Evolutionary conservation across 2,888 invertebrate genomes (phyloP).

Genomic region (Clitarchus hookeri): DNA sequence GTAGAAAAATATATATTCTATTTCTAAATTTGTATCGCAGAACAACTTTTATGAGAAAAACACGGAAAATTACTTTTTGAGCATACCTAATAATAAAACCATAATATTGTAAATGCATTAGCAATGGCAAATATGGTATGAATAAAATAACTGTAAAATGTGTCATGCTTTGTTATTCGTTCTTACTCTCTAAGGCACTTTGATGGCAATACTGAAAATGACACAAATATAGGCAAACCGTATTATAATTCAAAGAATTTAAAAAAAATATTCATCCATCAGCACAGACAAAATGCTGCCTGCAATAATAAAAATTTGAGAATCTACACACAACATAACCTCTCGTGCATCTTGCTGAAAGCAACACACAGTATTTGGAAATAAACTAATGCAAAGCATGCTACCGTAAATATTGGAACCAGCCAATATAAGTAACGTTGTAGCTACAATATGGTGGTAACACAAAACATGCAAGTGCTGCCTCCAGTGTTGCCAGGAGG

Average conservation of each 20-base stretch:
- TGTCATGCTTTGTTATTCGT: neutral
- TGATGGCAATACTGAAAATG: neutral
- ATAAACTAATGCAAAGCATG: neutral
- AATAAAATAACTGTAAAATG: neutral
- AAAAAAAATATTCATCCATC: neutral
- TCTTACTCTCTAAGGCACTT: constrained; percentile 10
- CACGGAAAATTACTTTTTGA: neutral
- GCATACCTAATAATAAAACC: neutral
- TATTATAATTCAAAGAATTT: neutral
- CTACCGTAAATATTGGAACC: neutral
- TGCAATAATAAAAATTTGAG: neutral
- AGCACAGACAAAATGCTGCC: neutral
- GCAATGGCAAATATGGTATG: neutral
- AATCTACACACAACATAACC: neutral
- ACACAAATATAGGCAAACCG: neutral
- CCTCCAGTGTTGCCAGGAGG: neutral
- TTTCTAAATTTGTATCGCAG: neutral
- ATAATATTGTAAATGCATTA: neutral
- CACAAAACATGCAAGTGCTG: neutral
- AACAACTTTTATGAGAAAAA: neutral
- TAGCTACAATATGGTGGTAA: neutral
- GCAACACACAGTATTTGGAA: neutral
- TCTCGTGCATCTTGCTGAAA: neutral
- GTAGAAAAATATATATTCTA: neutral
- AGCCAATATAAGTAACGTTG: neutral